A percentile compares a stretch with the other conserved stretches of the same genome.
Conservation (phyloP, 2,113 vertebrate species). For the Rhea pennata region DNA sequence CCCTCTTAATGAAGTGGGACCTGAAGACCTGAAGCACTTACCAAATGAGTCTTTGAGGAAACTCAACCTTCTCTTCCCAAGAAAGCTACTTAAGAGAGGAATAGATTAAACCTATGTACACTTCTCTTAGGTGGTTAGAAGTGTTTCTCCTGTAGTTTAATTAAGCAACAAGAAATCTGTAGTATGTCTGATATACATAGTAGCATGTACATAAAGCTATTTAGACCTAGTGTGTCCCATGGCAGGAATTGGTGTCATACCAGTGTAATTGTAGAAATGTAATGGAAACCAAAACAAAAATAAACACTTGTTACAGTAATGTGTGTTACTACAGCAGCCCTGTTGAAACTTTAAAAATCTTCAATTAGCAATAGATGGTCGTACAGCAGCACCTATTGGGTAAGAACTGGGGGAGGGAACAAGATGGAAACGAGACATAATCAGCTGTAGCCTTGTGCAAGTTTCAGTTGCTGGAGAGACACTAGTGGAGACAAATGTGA, state of each 20-base stretch:
- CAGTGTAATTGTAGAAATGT: not conserved
- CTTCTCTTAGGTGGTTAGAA: not conserved
- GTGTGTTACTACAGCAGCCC: not conserved
- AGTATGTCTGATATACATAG: not conserved
- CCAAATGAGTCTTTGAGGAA: not conserved
- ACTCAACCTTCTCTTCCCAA: not conserved
- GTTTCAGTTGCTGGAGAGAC: not conserved
- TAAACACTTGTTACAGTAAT: not conserved
- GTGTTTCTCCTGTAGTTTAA: not conserved
- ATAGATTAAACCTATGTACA: not conserved
- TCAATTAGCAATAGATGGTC: not conserved
- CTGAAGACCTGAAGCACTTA: not conserved
- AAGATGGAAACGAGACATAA: not conserved
- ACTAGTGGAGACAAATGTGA: not conserved
- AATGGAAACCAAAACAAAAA: not conserved
- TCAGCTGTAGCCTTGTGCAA: not conserved
- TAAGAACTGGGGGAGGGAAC: not conserved
- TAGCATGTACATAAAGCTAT: not conserved
- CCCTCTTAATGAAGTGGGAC: not conserved
- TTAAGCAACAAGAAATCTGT: not conserved
- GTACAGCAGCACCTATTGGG: accelerated
- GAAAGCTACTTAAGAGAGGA: not conserved
- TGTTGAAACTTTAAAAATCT: not conserved
- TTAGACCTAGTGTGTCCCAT: not conserved
- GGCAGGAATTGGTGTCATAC: not conserved